Evolutionary conservation across 2,113 vertebrate genomes (phyloP), one percentile per base, ranked within the genome.

Genomic region (Syngnathoides biaculeatus): DNA sequence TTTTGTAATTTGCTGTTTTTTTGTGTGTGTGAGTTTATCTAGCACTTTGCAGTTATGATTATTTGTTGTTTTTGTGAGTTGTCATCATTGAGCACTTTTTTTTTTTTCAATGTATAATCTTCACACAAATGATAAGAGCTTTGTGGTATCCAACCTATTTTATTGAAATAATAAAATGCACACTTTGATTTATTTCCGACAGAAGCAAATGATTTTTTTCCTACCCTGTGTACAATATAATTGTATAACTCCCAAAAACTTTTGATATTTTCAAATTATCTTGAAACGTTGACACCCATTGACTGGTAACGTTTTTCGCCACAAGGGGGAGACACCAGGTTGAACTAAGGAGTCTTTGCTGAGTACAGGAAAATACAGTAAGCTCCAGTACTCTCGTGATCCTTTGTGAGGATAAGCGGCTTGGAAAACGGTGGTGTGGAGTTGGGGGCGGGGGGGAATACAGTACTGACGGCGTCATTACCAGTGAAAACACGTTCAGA

Each of bases 1-100:
- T 43, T 42, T 62, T 26, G n/a, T n/a, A 13, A 62, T 62, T 40
- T 14, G 39, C 20, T 17, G 57, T 53, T 62, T 9, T 12, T 19
- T 30, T 19, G 15, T 45, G 22, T 61, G 4, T 52, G 0, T 56
- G 43, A 70, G 5, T 63, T 48, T 47, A 50, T 11, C 22, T 26
- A 43, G 24, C 14, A 39, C 22, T 74, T 65, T 79, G 68, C 73
- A 79, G 73, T 65, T 47, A 67, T 19, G 8, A 71, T 24, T 50
- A 61, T 35, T 57, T 78, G 43, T 57, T 3, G 22, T 68, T 73
- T 61, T 24, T 22, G 26, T 57, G 24, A 61, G 8, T 22, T 61
- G 38, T 22, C 20, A 11, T 40, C 19, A 11, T 40, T 61, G 12
- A 38, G 19, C 12, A 5, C 7, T n/a, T 13, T 1, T 7, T 5